Conservation (phyloP, 2,888 invertebrate genomes). For the Gortyna flavago region DNA sequence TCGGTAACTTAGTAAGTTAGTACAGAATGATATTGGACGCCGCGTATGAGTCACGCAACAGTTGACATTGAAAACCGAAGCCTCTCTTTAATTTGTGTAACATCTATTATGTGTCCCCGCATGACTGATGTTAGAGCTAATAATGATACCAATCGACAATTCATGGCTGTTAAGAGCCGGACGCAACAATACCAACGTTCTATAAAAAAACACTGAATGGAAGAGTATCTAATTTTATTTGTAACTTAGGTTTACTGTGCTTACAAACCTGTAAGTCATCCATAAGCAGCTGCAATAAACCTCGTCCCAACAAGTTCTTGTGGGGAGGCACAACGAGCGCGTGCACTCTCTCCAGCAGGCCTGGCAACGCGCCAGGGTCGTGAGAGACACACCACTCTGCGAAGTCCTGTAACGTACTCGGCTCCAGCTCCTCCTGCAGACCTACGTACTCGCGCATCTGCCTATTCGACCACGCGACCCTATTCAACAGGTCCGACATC, state of each 20-base stretch:
- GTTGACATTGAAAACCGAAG: slow-evolving; percentile 63
- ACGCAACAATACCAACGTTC: slow-evolving; percentile 17
- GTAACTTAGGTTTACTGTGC: slow-evolving; percentile 9
- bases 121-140: slow-evolving; percentile 38
- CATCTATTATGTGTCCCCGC: slow-evolving; percentile 52
- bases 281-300: slow-evolving; percentile 81
- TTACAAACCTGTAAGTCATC: slow-evolving; percentile 83
- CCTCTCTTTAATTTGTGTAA: slow-evolving; percentile 55
- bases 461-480: slow-evolving; percentile 90
- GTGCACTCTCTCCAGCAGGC: slow-evolving; percentile 92
- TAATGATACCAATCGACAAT: slow-evolving; percentile 45
- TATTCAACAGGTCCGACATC: slow-evolving; percentile 90
- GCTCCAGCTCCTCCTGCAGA: slow-evolving; percentile 89
- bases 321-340: slow-evolving; percentile 90
- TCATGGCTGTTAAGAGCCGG: slow-evolving; percentile 17
- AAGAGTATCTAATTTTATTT: background rate
- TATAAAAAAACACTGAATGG: background rate
- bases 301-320: slow-evolving; percentile 83
- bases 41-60: slow-evolving; percentile 55
- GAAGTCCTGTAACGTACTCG: slow-evolving; percentile 92
- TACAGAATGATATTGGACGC: slow-evolving; percentile 5
- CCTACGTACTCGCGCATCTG: slow-evolving; percentile 91
- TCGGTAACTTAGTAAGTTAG: background rate
- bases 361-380: slow-evolving; percentile 91
- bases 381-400: slow-evolving; percentile 93